phyloP scores from a whole-genome alignment of 1,140 invertebrate genomes.

The Penaeus vannamei region DNA sequence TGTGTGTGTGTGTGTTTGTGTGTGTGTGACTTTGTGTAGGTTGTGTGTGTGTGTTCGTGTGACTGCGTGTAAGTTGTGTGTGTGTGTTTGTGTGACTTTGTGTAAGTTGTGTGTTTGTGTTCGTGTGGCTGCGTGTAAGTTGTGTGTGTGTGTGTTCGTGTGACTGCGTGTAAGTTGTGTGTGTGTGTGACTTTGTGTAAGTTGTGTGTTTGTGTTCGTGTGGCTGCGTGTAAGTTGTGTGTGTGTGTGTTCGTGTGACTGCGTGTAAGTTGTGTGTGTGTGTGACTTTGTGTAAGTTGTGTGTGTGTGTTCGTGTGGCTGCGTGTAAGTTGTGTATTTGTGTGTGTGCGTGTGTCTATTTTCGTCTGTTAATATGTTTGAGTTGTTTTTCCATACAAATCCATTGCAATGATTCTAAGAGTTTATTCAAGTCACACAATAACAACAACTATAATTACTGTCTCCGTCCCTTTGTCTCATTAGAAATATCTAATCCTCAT shows the following conservation, averaged over 20 bases:
- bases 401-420: too few species aligned
- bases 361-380: not conserved
- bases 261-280: not conserved
- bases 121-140: not conserved
- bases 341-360: slow-evolving; percentile 8
- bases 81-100: slow-evolving; percentile 15
- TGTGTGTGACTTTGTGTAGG: slow-evolving; percentile 10
- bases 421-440: too few species aligned
- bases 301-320: slow-evolving; percentile 23
- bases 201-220: slow-evolving; percentile 33
- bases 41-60: slow-evolving; percentile 34
- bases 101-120: slow-evolving; percentile 28
- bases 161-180: not conserved
- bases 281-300: not conserved
- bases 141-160: slow-evolving; percentile 35
- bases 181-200: slow-evolving; percentile 5
- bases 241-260: slow-evolving; percentile 32
- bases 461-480: too few species aligned
- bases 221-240: not conserved
- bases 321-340: slow-evolving; percentile 29
- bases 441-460: too few species aligned
- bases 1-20: slow-evolving; percentile 18
- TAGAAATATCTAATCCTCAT: too few species aligned
- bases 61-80: not conserved
- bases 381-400: too few species aligned